phyloP scores from a whole-genome alignment of 2,888 invertebrate species.

The Lissocephala sabroskyi region DNA sequence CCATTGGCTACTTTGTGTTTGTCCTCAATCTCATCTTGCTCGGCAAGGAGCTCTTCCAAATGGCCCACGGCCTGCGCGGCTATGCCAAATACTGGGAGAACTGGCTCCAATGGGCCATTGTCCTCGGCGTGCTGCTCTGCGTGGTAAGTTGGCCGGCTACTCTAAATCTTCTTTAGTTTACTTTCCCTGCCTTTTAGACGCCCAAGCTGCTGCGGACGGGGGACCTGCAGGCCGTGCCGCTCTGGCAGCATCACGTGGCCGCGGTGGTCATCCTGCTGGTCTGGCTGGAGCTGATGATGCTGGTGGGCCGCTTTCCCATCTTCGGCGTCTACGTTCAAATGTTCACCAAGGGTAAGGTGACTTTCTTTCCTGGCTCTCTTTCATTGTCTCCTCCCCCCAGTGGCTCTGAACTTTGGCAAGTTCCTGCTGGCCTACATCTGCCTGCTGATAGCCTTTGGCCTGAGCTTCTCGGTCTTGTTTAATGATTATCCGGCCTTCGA shows the following conservation, averaged over 20 bases:
- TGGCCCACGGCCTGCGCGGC: conserved; percentile 80
- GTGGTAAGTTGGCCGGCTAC: conserved; percentile 76
- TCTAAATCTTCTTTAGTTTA: background rate
- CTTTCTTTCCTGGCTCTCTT: background rate
- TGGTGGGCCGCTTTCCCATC: conserved; percentile 88
- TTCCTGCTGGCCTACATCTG: conserved; percentile 87
- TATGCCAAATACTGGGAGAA: conserved; percentile 89
- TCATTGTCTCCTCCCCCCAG: conserved; percentile 63
- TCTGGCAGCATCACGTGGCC: conserved; percentile 87
- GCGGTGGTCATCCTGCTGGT: conserved; percentile 85
- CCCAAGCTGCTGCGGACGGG: conserved; percentile 63
- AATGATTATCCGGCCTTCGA: conserved; percentile 82
- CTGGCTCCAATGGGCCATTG: conserved; percentile 86
- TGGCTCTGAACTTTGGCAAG: conserved; percentile 86
- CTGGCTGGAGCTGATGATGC: conserved; percentile 89
- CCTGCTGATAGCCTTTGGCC: conserved; percentile 83
- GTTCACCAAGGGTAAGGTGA: conserved; percentile 80
- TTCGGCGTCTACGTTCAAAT: conserved; percentile 91
- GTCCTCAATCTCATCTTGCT: conserved; percentile 78
- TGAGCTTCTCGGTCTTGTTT: conserved; percentile 87
- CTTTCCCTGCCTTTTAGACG: conserved; percentile 42
- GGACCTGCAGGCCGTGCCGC: conserved; percentile 67
- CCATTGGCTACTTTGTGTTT: conserved; percentile 77
- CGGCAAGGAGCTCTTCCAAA: conserved; percentile 80
- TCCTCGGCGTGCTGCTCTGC: conserved; percentile 80